phyloP scores from a whole-genome alignment of 2,113 vertebrate genomes.

The Centropus bengalensis region DNA sequence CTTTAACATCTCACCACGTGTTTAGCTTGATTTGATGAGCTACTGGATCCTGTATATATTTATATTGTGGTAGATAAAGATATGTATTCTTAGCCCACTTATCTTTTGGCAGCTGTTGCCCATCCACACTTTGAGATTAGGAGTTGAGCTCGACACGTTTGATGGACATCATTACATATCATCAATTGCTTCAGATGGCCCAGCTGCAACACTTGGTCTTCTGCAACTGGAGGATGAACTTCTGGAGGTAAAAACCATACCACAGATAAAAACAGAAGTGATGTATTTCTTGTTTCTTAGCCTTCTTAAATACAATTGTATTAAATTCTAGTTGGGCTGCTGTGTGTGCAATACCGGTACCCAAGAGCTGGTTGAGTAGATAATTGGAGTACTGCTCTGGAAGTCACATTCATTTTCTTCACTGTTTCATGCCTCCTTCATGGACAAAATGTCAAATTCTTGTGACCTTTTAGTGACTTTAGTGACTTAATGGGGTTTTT shows the following conservation, averaged over 20 bases:
- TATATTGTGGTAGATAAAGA: not conserved
- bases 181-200: slow-evolving; percentile 88
- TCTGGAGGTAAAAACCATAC: slow-evolving; percentile 83
- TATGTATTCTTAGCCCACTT: not conserved
- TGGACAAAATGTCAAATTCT: not conserved
- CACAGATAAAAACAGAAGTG: not conserved
- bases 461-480: not conserved
- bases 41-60: not conserved
- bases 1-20: not conserved
- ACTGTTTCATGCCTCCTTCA: not conserved
- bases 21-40: not conserved
- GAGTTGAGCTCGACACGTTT: slow-evolving; percentile 93
- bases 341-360: not conserved
- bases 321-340: not conserved
- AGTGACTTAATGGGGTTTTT: not conserved
- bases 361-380: not conserved
- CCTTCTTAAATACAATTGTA: not conserved
- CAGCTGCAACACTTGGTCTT: slow-evolving; percentile 81
- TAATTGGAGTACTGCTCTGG: not conserved
- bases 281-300: not conserved
- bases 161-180: slow-evolving; percentile 97
- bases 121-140: slow-evolving; percentile 91
- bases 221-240: slow-evolving; percentile 93
- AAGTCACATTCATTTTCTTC: not conserved
- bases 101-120: slow-evolving; percentile 84